Base-by-base conservation (phyloP, 2,797 vertebrate species). In the Rhinophrynus dorsalis region DNA sequence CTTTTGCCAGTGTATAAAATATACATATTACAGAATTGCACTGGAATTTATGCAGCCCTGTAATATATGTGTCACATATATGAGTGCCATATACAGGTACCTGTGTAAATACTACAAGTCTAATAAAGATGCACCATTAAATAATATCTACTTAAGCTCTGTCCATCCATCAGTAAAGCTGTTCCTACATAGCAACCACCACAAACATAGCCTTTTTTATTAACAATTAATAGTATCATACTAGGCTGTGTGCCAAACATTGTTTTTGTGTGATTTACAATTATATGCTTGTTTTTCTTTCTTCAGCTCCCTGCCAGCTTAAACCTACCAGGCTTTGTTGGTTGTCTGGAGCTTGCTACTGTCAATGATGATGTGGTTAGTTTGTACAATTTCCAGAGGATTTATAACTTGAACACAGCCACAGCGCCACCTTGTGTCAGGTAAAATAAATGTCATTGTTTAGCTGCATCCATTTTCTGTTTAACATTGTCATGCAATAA, bases 291-390 rank as follows among this genome's bases (percentile, higher is more conserved):
- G 24, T 78, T 10, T 64, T 58, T 63, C 9, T 58, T 70, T 59
- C 4, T 58, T 67, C 52, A 99, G 96, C 92, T 96, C 11, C 97
- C 97, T 27, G 82, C 90, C 24, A 92, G 88, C 59, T 84, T 99
- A 81, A 90, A 92, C 68, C 84, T 98, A 0, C 95, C 95, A 61
- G 92, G 93, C 27, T 99, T 97, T 56, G 83, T 93, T 26, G 97
- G 97, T 56, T 98, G 97, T 80, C 89, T 99, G 42, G 97, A 99
- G 74, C 74, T 99, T 80, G 91, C 92, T 13, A 93, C 93, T 0
- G 78, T 99, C 52, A 99, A 99, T 83, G 94, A 94, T 3, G 94
- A 97, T 1, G 91, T 98, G 44, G 91, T 96, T 88, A 99, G 97
- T 76, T 86, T 98, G 1, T 99, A 99, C 85, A 94, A 98, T 76